These are phyloP conservation scores for Mormyrus iriodes DNA, from an alignment of 2,113 vertebrate genomes.

Conservation along the genomic window DNA sequence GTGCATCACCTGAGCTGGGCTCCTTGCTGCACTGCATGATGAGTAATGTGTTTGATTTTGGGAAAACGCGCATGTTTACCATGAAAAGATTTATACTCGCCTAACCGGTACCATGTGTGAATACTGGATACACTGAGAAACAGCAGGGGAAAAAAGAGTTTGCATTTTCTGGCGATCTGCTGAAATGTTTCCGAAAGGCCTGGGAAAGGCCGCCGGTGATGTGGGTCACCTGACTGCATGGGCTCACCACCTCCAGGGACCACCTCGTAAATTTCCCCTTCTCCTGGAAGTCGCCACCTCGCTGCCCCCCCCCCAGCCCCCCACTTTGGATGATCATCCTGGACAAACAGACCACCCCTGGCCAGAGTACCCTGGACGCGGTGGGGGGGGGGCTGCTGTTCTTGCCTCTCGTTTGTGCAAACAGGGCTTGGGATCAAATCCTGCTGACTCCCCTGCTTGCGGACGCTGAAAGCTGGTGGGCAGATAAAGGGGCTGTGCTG, in stretches of 20 bases:
- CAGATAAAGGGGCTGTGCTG: neutral
- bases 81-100: slow-evolving; percentile 44
- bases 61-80: slow-evolving; percentile 44
- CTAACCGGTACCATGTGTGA: slow-evolving; percentile 47
- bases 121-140: slow-evolving; percentile 25
- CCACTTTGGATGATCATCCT: neutral
- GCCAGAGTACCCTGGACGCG: neutral
- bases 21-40: neutral
- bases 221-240: slow-evolving; percentile 9
- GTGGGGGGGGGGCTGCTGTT: neutral
- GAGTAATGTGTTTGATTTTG: slow-evolving; percentile 39
- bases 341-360: neutral
- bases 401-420: neutral
- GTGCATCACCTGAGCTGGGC: neutral
- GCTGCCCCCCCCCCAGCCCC: neutral
- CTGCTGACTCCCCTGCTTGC: neutral
- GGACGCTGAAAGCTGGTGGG: neutral
- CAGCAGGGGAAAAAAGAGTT: slow-evolving; percentile 15
- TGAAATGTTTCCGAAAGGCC: slow-evolving; percentile 32
- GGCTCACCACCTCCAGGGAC: neutral
- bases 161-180: slow-evolving; percentile 24
- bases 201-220: slow-evolving; percentile 34
- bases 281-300: neutral
- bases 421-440: neutral
- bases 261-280: neutral